Evolutionary conservation across 2,797 vertebrate species (phyloP).

Genomic region (Pseudochaenichthys georgianus): DNA sequence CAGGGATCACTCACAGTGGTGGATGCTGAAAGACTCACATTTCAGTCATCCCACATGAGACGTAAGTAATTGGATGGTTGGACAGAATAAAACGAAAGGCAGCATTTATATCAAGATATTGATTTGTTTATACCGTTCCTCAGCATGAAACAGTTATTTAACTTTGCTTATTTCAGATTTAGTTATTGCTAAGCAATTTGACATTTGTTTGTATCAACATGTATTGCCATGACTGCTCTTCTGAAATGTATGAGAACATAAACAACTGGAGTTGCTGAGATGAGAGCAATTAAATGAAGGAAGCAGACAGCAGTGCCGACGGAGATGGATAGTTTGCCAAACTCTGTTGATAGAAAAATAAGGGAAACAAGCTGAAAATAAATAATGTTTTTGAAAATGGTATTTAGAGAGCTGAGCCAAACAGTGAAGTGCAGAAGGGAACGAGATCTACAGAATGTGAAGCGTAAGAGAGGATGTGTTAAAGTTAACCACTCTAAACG

Average conservation of each 20-base stretch:
- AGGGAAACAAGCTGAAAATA: conserved; percentile 28
- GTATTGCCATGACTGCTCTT: conserved; percentile 5
- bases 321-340: conserved; percentile 30
- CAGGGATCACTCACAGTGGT: conserved; percentile 42
- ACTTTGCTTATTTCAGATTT: background rate
- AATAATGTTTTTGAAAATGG: conserved; percentile 26
- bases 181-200: background rate
- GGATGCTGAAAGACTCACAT: conserved; percentile 29
- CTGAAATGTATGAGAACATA: conserved; percentile 11
- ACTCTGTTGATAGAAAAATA: conserved; percentile 44
- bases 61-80: conserved; percentile 6
- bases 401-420: conserved; percentile 27
- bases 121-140: background rate
- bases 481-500: conserved; percentile 73
- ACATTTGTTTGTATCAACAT: background rate
- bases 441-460: conserved; percentile 30
- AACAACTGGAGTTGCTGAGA: conserved; percentile 10
- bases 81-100: background rate
- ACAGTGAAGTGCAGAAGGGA: conserved; percentile 9
- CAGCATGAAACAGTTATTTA: background rate
- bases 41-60: conserved; percentile 21
- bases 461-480: conserved; percentile 53
- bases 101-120: background rate
- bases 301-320: background rate
- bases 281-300: conserved; percentile 31